These are phyloP conservation scores for Antitype chi DNA, from an alignment of 2,888 invertebrate genomes.

Conservation along the genomic window DNA sequence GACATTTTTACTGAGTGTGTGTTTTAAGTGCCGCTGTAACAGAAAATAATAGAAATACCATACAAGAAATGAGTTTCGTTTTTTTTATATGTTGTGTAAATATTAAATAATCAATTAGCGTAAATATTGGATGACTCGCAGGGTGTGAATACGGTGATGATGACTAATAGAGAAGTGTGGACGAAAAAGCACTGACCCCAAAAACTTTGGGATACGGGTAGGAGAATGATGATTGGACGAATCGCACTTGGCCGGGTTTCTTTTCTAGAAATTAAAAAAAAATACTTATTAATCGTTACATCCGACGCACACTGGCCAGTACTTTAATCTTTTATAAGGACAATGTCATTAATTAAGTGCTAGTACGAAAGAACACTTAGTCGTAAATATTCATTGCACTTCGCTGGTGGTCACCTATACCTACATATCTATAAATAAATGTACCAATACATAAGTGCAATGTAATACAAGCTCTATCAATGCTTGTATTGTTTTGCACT, in stretches of 20 bases:
- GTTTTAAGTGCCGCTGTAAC: too few species aligned
- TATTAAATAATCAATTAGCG: too few species aligned
- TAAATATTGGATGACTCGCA: too few species aligned
- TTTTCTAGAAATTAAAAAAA: background rate
- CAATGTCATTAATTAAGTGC: conserved; percentile 17
- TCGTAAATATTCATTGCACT: conserved; percentile 43
- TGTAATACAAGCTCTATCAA: conserved; percentile 49
- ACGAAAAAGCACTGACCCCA: too few species aligned
- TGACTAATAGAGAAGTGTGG: too few species aligned
- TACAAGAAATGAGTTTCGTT: too few species aligned
- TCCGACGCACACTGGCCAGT: background rate
- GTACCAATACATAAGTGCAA: conserved; percentile 2
- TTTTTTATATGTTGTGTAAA: too few species aligned
- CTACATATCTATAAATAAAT: conserved; percentile 12
- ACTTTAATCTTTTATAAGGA: conserved; percentile 13
- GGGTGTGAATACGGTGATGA: too few species aligned
- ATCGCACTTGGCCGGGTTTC: background rate
- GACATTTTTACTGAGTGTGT: too few species aligned
- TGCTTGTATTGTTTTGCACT: conserved; percentile 53
- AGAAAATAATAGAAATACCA: too few species aligned
- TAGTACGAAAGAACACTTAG: conserved; percentile 16
- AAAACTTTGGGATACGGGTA: too few species aligned
- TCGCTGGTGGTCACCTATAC: conserved; percentile 42
- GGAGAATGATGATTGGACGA: too few species aligned
- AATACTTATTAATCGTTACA: background rate